Evolutionary conservation across 2,113 vertebrate species (phyloP).

Genomic region (Seriola quinqueradiata): DNA sequence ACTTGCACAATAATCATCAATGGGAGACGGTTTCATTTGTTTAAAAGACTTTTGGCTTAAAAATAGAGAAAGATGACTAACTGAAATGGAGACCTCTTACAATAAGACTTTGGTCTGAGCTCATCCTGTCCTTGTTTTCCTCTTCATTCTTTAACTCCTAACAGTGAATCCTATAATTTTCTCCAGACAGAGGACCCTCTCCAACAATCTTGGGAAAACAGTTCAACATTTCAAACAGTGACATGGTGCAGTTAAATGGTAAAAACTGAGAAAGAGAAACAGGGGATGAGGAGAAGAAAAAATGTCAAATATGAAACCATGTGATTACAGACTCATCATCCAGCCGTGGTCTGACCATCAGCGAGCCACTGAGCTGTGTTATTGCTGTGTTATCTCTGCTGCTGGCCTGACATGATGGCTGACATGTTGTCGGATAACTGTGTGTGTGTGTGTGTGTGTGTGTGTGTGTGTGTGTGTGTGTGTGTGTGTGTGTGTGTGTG

Average conservation of each 20-base stretch:
- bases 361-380: conserved; percentile 57
- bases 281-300: background rate
- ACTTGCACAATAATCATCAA: too few relatives aligned
- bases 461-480: background rate
- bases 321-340: conserved; percentile 45
- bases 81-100: too few relatives aligned
- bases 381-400: conserved; percentile 62
- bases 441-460: background rate
- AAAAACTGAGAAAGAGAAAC: background rate
- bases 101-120: background rate
- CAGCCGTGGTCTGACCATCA: conserved; percentile 21
- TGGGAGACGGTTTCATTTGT: too few relatives aligned
- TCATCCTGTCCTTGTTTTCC: background rate
- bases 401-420: conserved; percentile 41
- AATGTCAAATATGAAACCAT: conserved; percentile 47
- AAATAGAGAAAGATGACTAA: too few relatives aligned
- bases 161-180: background rate
- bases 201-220: background rate
- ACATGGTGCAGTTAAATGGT: background rate
- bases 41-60: too few relatives aligned
- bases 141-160: background rate
- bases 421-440: conserved; percentile 28
- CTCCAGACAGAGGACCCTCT: background rate
- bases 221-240: background rate
- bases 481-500: background rate